A percentile compares a stretch with the other conserved stretches of the same genome.
phyloP scores from a whole-genome alignment of 1,140 invertebrate genomes.

The Trachelipus rathkii region DNA sequence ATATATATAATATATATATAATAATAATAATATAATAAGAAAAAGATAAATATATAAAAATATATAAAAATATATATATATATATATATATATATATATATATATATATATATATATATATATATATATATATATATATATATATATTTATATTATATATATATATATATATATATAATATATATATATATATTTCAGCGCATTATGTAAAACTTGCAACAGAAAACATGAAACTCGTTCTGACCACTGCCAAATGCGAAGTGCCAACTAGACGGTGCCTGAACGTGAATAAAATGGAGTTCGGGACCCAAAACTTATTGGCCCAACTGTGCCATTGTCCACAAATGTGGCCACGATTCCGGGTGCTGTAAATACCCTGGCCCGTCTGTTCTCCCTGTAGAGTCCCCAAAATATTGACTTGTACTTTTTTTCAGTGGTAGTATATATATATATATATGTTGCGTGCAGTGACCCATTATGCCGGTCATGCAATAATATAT shows the following conservation, averaged over 20 bases:
- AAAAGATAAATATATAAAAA: no score
- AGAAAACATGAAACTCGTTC: conserved; percentile 22
- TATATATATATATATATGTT: background rate
- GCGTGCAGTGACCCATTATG: no score
- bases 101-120: no score
- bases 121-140: no score
- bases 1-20: no score
- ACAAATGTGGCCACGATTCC: background rate
- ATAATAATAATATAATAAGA: no score
- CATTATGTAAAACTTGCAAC: conserved; percentile 21
- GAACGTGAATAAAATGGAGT: conserved; percentile 17
- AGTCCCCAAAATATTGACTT: background rate
- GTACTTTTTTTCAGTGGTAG: background rate
- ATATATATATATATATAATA: no score
- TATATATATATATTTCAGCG: background rate
- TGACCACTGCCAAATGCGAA: conserved; percentile 22
- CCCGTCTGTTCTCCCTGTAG: background rate
- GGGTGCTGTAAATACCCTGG: background rate
- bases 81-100: no score
- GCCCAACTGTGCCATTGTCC: conserved; percentile 19
- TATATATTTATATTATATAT: no score
- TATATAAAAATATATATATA: no score
- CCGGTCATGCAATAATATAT: no score
- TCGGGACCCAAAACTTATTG: conserved; percentile 23
- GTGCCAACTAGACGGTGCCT: conserved; percentile 19